These are phyloP conservation scores for Ischnura elegans DNA, from an alignment of 2,888 invertebrate genomes.

Conservation along the genomic window DNA sequence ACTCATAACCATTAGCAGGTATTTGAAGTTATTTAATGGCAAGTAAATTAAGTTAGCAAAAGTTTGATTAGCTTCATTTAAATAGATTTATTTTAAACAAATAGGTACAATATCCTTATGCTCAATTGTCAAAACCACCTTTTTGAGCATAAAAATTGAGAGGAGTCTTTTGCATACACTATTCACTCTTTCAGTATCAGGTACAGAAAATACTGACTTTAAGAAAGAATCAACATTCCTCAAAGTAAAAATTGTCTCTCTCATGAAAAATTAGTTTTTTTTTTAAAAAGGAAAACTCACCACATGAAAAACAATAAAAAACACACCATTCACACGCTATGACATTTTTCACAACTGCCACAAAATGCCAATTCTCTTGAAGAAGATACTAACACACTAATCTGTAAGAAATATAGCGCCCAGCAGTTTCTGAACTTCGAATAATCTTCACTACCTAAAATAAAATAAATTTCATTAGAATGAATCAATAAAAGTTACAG, in stretches of 20 bases:
- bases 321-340: background rate
- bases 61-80: background rate
- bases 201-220: background rate
- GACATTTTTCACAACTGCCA: background rate
- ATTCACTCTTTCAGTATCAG: background rate
- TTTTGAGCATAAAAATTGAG: background rate
- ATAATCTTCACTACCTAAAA: constrained; percentile 97
- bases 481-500: background rate
- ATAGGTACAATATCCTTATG: background rate
- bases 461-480: constrained; percentile 73
- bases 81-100: constrained; percentile 3
- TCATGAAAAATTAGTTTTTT: background rate
- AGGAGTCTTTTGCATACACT: background rate
- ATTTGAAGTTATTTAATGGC: too few species aligned
- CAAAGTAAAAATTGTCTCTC: background rate
- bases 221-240: background rate
- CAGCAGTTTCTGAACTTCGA: constrained; percentile 98
- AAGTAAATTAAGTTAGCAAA: too few species aligned
- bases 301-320: background rate
- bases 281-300: background rate
- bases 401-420: constrained; percentile 98
- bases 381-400: constrained; percentile 87
- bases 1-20: too few species aligned
- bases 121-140: background rate
- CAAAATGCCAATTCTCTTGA: background rate